Evolutionary conservation across 2,797 vertebrate species (phyloP), one percentile per base, ranked within the genome.

Genomic region (Galaxias olidus): DNA sequence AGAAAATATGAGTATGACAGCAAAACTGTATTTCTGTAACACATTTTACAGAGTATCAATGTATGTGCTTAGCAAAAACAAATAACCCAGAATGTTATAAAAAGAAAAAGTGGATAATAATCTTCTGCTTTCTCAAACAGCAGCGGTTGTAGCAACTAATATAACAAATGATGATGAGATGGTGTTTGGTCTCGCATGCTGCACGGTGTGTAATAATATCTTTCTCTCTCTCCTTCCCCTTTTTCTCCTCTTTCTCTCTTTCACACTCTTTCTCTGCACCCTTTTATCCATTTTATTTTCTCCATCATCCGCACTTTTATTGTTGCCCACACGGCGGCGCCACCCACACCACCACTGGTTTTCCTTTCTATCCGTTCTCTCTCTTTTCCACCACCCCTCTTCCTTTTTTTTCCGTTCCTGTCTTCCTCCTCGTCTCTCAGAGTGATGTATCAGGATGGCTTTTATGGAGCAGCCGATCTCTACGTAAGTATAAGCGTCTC

Each of bases 391-490:
- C 48, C 49, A 48, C 43, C 48, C 43, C 11, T 67, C 57, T 66
- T 15, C 20, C 49, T 8, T 49, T 50, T 18, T 65, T 68, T 78
- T 14, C 45, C 67, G 54, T 43, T 75, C 63, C 4, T 18, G 59
- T 76, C 69, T 63, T 15, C 59, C 30, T 68, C 51, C 43, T 70
- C 56, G 13, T 87, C 55, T 90, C 93, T 90, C 94, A 99, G 97
- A 91, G 96, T 98, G 95, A 96, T 99, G 96, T 99, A 99, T 96
- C 97, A 98, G 93, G 97, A 99, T 93, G 97, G 96, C 91, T 99
- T 99, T 97, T 98, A 99, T 93, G 90, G 97, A 94, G 96, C 97
- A 82, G 96, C 92, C 66, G 92, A 99, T 86, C 95, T 99, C 91
- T 99, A 98, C 94, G 97, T 99, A 96, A 99, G 96, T 99, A 98